These are phyloP conservation scores for Echinometra lucunter DNA, from an alignment of 53 echinoderm and acorn worm genomes.

Conservation along the genomic window DNA sequence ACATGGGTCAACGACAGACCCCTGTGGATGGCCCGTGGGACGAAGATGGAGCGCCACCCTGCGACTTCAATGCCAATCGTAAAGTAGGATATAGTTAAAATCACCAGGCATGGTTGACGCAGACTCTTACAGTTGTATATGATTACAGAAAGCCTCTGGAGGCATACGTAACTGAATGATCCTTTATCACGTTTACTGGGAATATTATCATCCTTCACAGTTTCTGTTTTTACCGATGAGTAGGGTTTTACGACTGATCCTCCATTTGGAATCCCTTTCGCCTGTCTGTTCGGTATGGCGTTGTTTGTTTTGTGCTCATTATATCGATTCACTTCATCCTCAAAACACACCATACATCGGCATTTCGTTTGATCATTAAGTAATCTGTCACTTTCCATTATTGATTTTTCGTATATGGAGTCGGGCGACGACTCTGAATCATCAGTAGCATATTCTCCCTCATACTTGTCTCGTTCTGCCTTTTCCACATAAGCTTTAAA, in stretches of 20 bases:
- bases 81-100: not conserved
- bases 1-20: not conserved
- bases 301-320: too few relatives aligned
- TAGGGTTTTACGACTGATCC: not conserved
- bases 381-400: too few relatives aligned
- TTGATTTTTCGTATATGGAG: not conserved
- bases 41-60: slow-evolving; percentile 3
- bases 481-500: not conserved
- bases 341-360: not conserved
- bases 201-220: not conserved
- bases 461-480: not conserved
- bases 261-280: not conserved
- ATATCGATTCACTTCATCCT: not conserved
- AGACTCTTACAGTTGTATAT: not conserved
- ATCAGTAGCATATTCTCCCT: too few relatives aligned
- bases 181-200: not conserved
- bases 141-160: not conserved
- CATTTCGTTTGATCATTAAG: not conserved
- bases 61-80: not conserved
- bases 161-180: not conserved
- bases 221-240: not conserved
- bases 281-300: not conserved
- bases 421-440: not conserved
- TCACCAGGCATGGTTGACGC: not conserved
- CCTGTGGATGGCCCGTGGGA: not conserved